phyloP scores from a whole-genome alignment of 1,140 invertebrate genomes.

The Rhyzopertha dominica region DNA sequence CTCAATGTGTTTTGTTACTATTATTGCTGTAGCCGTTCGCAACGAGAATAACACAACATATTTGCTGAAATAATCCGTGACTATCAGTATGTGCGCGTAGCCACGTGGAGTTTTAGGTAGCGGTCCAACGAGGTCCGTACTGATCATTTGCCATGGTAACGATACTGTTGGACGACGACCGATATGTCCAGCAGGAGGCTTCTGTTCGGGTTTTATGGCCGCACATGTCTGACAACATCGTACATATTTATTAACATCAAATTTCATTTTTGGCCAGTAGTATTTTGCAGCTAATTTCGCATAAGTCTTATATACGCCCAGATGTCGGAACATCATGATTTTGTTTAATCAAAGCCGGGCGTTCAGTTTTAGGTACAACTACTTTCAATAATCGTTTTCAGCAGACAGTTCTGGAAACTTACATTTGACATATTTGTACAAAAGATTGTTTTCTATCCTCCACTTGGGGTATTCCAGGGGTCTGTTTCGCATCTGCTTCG shows the following conservation, averaged over 20 bases:
- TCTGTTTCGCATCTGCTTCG: neutral
- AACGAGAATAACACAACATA: slow-evolving; percentile 26
- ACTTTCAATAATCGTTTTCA: neutral
- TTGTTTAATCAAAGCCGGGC: neutral
- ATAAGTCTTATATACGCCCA: slow-evolving; percentile 19
- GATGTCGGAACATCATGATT: slow-evolving; percentile 16
- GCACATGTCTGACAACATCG: neutral
- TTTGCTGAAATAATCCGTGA: slow-evolving; percentile 42
- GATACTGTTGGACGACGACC: neutral
- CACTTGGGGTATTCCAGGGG: slow-evolving; percentile 1
- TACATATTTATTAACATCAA: slow-evolving; percentile 6
- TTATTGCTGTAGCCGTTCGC: slow-evolving; percentile 21
- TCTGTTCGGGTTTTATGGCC: slow-evolving; percentile 5
- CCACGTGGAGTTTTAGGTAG: slow-evolving; percentile 1
- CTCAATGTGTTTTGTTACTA: slow-evolving; percentile 6
- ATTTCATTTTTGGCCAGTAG: slow-evolving; percentile 11
- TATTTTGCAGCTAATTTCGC: neutral
- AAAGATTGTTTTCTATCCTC: neutral
- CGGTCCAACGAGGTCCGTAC: slow-evolving; percentile 18
- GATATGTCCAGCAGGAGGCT: neutral
- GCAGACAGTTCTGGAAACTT: neutral
- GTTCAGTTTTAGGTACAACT: neutral
- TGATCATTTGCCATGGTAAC: slow-evolving; percentile 11
- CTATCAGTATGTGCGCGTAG: slow-evolving; percentile 8
- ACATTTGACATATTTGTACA: neutral